These are phyloP conservation scores for Pristiophorus japonicus DNA, from an alignment of 2,113 vertebrate species.

Conservation along the genomic window DNA sequence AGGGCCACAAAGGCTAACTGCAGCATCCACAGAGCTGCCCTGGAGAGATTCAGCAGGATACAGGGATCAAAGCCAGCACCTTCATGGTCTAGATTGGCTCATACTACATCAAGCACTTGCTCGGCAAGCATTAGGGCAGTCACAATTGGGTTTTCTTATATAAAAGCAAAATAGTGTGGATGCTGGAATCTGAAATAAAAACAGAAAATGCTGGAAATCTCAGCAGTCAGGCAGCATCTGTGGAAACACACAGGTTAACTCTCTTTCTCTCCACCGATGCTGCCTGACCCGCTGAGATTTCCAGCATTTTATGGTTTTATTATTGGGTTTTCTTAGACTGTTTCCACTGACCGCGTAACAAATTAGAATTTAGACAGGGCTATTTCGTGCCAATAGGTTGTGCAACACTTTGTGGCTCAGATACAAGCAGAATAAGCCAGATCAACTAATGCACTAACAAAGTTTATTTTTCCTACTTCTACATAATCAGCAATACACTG, in stretches of 20 bases:
- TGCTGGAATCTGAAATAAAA: no score
- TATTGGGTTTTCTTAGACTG: neutral
- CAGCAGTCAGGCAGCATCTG: no score
- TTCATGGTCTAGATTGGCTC: neutral
- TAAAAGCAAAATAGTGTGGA: no score
- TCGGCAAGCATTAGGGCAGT: neutral
- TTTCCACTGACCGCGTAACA: neutral
- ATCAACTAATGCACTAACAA: neutral
- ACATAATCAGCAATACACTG: neutral
- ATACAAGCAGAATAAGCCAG: neutral
- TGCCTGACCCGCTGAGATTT: no score
- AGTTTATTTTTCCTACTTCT: neutral
- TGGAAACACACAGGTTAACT: no score
- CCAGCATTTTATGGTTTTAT: no score
- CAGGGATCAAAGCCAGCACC: neutral
- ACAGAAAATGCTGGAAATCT: no score
- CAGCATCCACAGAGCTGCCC: neutral
- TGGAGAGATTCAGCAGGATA: neutral
- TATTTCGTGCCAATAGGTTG: no score
- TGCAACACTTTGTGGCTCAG: neutral
- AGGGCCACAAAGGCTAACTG: neutral
- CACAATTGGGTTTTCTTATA: neutral
- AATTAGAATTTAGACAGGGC: neutral
- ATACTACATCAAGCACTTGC: neutral
- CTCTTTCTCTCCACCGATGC: no score